Conservation (phyloP, 2,888 invertebrate genomes). For the Crematogaster levior region DNA sequence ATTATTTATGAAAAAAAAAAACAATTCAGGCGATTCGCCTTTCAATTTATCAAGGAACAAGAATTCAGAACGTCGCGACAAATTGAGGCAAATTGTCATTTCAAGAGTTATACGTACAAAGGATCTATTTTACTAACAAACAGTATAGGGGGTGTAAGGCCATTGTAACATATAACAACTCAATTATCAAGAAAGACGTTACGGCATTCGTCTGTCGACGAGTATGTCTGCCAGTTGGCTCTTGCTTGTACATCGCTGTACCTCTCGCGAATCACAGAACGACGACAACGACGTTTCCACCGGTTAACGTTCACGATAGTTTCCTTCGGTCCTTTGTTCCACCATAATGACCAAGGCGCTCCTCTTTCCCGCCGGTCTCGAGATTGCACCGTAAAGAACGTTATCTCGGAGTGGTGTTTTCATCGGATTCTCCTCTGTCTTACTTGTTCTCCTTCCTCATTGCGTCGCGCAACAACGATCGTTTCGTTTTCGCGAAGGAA, state of each 20-base stretch:
- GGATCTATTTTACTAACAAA: slow-evolving; percentile 31
- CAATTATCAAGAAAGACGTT: slow-evolving; percentile 47
- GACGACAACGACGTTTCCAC: slow-evolving; percentile 32
- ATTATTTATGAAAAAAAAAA: not conserved
- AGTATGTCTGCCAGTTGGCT: slow-evolving; percentile 38
- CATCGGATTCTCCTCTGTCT: slow-evolving; percentile 57
- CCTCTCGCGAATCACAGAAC: slow-evolving; percentile 33
- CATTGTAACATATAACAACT: slow-evolving; percentile 32
- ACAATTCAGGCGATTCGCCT: not conserved
- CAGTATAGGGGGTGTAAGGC: not conserved
- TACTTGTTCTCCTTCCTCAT: slow-evolving; percentile 19
- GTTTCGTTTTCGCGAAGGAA: slow-evolving; percentile 59
- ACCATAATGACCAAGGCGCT: slow-evolving; percentile 50
- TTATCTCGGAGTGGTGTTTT: slow-evolving; percentile 59
- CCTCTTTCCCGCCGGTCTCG: slow-evolving; percentile 24
- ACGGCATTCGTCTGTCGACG: slow-evolving; percentile 30
- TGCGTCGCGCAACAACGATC: slow-evolving; percentile 43
- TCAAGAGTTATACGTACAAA: slow-evolving; percentile 17
- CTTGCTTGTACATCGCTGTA: slow-evolving; percentile 11
- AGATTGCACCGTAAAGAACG: slow-evolving; percentile 62
- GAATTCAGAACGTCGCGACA: not conserved
- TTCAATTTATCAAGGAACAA: slow-evolving; percentile 9
- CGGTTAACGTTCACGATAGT: slow-evolving; percentile 54
- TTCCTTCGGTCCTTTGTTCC: slow-evolving; percentile 55
- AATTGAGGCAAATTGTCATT: slow-evolving; percentile 31